A percentile compares a stretch with the other conserved stretches of the same genome.
These are phyloP conservation scores for Myocastor coypus DNA, from an alignment of 2,113 vertebrate genomes.

Conservation along the genomic window DNA sequence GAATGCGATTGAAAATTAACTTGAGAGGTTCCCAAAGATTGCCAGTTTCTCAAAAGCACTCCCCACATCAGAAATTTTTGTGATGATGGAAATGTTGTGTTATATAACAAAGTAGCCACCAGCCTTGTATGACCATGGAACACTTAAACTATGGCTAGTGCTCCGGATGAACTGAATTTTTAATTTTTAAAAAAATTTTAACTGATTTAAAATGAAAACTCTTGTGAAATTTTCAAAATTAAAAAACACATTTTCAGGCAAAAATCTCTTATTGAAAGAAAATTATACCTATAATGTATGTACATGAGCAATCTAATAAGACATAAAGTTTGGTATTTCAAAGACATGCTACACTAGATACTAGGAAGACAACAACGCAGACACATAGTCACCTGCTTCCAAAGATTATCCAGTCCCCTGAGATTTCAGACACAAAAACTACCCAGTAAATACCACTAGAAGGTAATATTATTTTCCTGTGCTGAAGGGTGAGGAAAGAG, in stretches of 20 bases:
- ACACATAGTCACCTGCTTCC: background rate
- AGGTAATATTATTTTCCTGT: background rate
- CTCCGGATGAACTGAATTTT: background rate
- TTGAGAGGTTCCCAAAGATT: background rate
- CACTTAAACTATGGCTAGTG: background rate
- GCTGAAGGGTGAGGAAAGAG: background rate
- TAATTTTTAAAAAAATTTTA: background rate
- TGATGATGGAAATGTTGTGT: background rate
- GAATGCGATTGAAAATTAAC: constrained; percentile 10
- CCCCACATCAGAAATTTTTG: background rate
- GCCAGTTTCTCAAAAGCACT: background rate
- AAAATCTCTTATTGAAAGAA: background rate
- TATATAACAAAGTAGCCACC: background rate
- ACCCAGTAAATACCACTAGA: background rate
- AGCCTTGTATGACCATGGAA: background rate
- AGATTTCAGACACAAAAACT: background rate
- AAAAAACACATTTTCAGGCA: background rate
- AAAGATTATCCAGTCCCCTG: background rate
- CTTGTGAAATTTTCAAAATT: background rate
- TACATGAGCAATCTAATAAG: background rate
- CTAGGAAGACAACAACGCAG: constrained; percentile 5
- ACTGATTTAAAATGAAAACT: constrained; percentile 24
- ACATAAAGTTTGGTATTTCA: background rate
- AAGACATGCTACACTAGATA: background rate
- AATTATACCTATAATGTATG: background rate